These are phyloP conservation scores for Tanypteryx hageni DNA, from an alignment of 2,888 invertebrate species.

Conservation along the genomic window DNA sequence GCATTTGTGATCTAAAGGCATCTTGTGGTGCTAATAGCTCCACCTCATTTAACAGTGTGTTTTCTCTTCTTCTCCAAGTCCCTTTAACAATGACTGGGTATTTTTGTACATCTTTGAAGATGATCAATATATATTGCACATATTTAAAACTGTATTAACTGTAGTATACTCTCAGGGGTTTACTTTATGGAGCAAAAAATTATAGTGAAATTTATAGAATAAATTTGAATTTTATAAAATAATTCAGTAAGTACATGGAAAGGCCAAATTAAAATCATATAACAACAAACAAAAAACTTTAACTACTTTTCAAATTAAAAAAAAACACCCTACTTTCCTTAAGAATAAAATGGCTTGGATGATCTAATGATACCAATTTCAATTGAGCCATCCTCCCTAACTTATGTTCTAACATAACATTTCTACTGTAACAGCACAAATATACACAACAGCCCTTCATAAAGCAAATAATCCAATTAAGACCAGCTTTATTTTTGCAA, in stretches of 20 bases:
- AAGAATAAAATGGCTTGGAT: constrained; percentile 4
- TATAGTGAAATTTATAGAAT: not conserved
- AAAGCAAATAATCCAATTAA: not conserved
- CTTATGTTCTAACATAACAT: constrained; percentile 19
- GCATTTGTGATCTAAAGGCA: too few species aligned
- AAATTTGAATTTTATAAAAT: not conserved
- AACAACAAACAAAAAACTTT: constrained; percentile 36
- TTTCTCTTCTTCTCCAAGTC: not conserved
- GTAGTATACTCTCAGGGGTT: not conserved
- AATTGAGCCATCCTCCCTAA: constrained; percentile 33
- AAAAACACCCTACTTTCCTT: not conserved
- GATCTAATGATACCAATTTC: constrained; percentile 44
- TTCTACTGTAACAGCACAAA: constrained; percentile 57
- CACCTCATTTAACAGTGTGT: not conserved
- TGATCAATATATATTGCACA: constrained; percentile 60
- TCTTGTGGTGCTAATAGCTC: too few species aligned
- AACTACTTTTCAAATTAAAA: constrained; percentile 28
- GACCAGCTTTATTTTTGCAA: not conserved
- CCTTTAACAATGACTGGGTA: not conserved
- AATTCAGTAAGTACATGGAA: not conserved
- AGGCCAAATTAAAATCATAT: constrained; percentile 50
- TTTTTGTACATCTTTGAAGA: constrained; percentile 26
- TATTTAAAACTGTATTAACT: constrained; percentile 1
- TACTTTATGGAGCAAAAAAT: not conserved
- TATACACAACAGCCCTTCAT: constrained; percentile 33